These are phyloP conservation scores for Xylota segnis DNA, from an alignment of 2,888 invertebrate species.

Conservation along the genomic window DNA sequence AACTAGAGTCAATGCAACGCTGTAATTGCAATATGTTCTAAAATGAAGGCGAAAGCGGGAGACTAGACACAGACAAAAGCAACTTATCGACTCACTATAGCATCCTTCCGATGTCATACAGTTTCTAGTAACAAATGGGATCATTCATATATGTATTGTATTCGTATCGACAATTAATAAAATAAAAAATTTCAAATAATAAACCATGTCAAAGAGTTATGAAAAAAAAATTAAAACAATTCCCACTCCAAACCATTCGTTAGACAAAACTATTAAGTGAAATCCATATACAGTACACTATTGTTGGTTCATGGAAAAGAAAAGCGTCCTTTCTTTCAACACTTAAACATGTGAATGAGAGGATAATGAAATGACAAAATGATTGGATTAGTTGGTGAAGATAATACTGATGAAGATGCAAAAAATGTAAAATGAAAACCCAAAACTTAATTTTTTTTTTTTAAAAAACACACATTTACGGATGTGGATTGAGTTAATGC, in stretches of 20 bases:
- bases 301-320: background rate
- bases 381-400: slow-evolving; percentile 16
- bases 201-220: background rate
- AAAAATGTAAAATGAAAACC: slow-evolving; percentile 32
- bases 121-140: background rate
- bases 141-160: background rate
- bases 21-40: no score
- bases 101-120: background rate
- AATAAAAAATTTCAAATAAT: background rate
- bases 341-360: slow-evolving; percentile 39
- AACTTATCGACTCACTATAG: no score
- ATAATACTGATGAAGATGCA: slow-evolving; percentile 47
- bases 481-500: slow-evolving; percentile 61
- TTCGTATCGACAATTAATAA: background rate
- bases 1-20: no score
- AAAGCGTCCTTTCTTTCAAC: slow-evolving; percentile 57
- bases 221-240: no score
- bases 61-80: no score
- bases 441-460: slow-evolving; percentile 38
- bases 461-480: slow-evolving; percentile 50
- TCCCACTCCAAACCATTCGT: slow-evolving; percentile 14
- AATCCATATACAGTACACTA: slow-evolving; percentile 25
- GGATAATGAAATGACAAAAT: slow-evolving; percentile 26
- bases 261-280: slow-evolving; percentile 6
- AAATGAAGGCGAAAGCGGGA: no score